A percentile compares a stretch with the other conserved stretches of the same genome.
phyloP scores from a whole-genome alignment of 2,888 invertebrate genomes.

The Lepidochrysops patricia region DNA sequence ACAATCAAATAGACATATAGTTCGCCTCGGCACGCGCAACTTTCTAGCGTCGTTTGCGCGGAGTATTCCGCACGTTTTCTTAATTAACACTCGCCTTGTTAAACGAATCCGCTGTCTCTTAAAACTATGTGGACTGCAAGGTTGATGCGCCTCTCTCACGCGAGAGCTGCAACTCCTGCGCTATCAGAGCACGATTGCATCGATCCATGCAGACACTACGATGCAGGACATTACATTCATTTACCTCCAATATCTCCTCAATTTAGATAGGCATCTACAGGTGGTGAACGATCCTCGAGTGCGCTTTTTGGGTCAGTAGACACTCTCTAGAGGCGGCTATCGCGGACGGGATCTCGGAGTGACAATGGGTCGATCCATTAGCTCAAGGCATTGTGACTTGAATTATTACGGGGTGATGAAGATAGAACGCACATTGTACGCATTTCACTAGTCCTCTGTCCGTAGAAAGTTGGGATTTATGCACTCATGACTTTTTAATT shows the following conservation, averaged over 20 bases:
- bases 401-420: slow-evolving; percentile 15
- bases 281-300: slow-evolving; percentile 7
- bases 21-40: slow-evolving; percentile 19
- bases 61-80: slow-evolving; percentile 24
- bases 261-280: slow-evolving; percentile 11
- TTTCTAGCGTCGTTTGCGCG: slow-evolving; percentile 26
- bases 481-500: not conserved
- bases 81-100: slow-evolving; percentile 26
- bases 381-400: slow-evolving; percentile 18
- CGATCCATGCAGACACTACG: too few species aligned
- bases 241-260: slow-evolving; percentile 10
- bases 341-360: slow-evolving; percentile 34
- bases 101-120: slow-evolving; percentile 24
- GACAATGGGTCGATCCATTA: slow-evolving; percentile 42
- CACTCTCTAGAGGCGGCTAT: slow-evolving; percentile 27
- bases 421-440: slow-evolving; percentile 12
- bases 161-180: not conserved
- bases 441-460: slow-evolving; percentile 7
- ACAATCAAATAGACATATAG: slow-evolving; percentile 18
- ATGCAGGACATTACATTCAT: slow-evolving; percentile 7
- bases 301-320: slow-evolving; percentile 20
- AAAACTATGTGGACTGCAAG: not conserved
- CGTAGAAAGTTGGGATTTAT: not conserved
- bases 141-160: not conserved
- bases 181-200: slow-evolving; percentile 4